Base-by-base conservation (phyloP, 2,113 vertebrate genomes). In the Zingel zingel region DNA sequence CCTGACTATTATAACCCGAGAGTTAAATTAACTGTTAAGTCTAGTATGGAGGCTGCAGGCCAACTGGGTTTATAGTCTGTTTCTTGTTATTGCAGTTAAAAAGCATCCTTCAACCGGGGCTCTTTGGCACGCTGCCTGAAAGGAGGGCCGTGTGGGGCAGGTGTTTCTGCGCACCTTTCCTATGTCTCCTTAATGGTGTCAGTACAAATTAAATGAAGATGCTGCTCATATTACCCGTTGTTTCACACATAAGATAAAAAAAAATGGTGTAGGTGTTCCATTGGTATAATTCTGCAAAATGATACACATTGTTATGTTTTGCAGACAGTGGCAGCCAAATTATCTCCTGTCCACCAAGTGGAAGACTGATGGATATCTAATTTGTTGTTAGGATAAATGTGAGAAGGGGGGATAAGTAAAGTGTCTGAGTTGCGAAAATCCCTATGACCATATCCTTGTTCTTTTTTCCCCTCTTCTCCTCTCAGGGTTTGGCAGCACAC, bases 41-140 rank as follows among this genome's bases (percentile, higher is more conserved):
- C 61, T 65, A 65, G 36, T 63, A 50, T 10, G 69, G 77, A 86
- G 86, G 74, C 80, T 73, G 67, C 82, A 77, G 69, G 68, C 77
- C 77, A 70, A 65, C 73, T 78, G 84, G 85, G 53, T 83, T 88
- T 82, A 85, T 86, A 84, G 94, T 95, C 95, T 96, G 95, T 95
- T 95, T 96, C 94, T 96, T 96, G 93, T 96, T 95, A 95, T 95
- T 92, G 86, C 88, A 92, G 88, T 94, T 84, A 61, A 69, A 92
- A 91, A 85, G 77, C 86, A 91, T 90, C 91, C 89, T 91, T 89
- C 86, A 81, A 66, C 82, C 73, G 88, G 93, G 93, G 92, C 93
- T 93, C 93, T 91, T 74, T 91, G 91, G 91, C 91, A 91, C 77
- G 81, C 94, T 91, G 91, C 91, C 90, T 90, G 86, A 91, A 85